Conservation (phyloP, 2,113 vertebrate species). For the Lonchura striata region DNA sequence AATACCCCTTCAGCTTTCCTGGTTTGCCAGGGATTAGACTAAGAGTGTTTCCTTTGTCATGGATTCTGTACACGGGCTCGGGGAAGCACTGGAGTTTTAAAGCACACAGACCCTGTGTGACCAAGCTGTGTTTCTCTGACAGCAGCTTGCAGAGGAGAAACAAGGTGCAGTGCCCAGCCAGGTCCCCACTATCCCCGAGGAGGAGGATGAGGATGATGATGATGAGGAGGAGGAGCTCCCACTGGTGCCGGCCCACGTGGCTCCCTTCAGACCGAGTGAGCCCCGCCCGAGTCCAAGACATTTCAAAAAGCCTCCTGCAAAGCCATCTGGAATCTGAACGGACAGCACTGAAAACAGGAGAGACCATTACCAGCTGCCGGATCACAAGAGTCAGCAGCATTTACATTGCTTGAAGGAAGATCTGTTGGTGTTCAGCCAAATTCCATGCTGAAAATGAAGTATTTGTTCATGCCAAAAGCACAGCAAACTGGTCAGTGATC, state of each 20-base stretch:
- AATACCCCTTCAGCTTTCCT: neutral
- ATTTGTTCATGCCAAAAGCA: neutral
- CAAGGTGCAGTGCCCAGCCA: slow-evolving; percentile 64
- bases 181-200: slow-evolving; percentile 70
- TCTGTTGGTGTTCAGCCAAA: neutral
- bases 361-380: neutral
- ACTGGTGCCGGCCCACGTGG: slow-evolving; percentile 80
- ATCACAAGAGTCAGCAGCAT: neutral
- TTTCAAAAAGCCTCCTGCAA: slow-evolving; percentile 79
- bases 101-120: neutral
- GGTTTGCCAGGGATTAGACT: neutral
- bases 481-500: neutral
- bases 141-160: slow-evolving; percentile 74
- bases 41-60: neutral
- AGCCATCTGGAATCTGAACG: slow-evolving; percentile 77
- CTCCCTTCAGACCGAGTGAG: slow-evolving; percentile 83
- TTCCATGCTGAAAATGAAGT: neutral
- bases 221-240: slow-evolving; percentile 61
- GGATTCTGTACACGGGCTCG: accelerated
- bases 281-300: slow-evolving; percentile 79
- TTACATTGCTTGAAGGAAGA: neutral
- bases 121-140: neutral
- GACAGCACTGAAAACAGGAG: neutral
- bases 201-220: neutral
- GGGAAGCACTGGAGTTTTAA: neutral